Evolutionary conservation across 2,888 invertebrate genomes (phyloP).

Genomic region (Leucoptera coffeella): DNA sequence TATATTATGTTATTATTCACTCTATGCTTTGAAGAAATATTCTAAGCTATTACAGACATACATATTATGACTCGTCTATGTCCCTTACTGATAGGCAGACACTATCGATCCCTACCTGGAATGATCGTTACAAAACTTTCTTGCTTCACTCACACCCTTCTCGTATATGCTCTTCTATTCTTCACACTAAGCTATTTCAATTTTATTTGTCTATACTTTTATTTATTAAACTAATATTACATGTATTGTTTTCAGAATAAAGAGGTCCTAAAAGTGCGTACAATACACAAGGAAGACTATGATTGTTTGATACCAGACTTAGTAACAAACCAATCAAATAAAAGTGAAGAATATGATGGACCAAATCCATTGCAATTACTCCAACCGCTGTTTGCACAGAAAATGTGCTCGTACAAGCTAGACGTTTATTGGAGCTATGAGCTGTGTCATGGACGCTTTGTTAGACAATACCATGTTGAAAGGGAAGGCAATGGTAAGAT

Average conservation of each 20-base stretch:
- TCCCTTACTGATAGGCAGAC: background rate
- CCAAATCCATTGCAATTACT: conserved; percentile 74
- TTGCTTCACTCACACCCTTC: background rate
- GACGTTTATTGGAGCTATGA: conserved; percentile 97
- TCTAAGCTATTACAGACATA: background rate
- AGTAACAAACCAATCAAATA: conserved; percentile 40
- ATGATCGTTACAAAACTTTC: background rate
- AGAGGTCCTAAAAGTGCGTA: conserved; percentile 63
- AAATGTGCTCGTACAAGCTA: conserved; percentile 77
- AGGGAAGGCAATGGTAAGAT: conserved; percentile 18
- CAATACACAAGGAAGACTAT: conserved; percentile 76
- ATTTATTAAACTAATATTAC: background rate
- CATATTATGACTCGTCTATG: background rate
- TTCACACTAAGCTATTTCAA: too few relatives aligned
- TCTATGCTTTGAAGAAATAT: too few relatives aligned
- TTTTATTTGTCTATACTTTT: background rate
- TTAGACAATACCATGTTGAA: conserved; percentile 94
- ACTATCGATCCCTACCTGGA: background rate
- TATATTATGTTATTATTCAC: too few relatives aligned
- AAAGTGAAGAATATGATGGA: conserved; percentile 60
- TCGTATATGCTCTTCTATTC: background rate
- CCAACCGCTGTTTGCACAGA: conserved; percentile 67
- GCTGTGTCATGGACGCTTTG: conserved; percentile 86
- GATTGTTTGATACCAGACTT: conserved; percentile 73
- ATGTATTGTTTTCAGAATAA: conserved; percentile 16